These are phyloP conservation scores for Eucidaris tribuloides DNA, from an alignment of 35 echinoderm and acorn worm species.

Conservation along the genomic window DNA sequence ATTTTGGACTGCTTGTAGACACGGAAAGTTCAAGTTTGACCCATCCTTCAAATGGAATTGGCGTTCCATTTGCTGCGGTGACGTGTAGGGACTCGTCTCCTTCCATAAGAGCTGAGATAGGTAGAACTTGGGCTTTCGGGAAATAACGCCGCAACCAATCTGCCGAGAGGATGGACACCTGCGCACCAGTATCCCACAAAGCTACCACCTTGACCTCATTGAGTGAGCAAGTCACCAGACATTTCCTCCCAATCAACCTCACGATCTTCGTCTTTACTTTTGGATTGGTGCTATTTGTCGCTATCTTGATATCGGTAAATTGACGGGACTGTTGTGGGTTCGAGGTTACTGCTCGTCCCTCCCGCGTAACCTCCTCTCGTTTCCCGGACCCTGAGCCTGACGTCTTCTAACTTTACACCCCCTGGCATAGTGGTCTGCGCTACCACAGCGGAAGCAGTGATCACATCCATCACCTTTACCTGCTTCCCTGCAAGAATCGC, in stretches of 20 bases:
- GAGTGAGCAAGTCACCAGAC: constrained; percentile 32
- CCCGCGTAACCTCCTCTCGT: not conserved
- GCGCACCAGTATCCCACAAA: constrained; percentile 53
- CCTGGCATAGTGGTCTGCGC: not conserved
- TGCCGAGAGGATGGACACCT: constrained; percentile 43
- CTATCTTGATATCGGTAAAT: not conserved
- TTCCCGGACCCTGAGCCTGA: not conserved
- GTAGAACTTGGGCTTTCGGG: constrained; percentile 7
- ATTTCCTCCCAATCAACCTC: constrained; percentile 38
- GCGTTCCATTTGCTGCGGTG: constrained; percentile 48
- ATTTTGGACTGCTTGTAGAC: not conserved
- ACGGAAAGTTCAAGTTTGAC: not conserved
- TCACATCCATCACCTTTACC: not conserved
- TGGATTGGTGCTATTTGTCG: too few relatives aligned
- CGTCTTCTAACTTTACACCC: not conserved
- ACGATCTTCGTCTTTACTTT: not conserved
- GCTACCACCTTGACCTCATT: constrained; percentile 13
- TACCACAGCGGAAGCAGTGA: constrained; percentile 11
- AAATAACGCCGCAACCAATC: constrained; percentile 25
- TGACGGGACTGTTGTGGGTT: too few relatives aligned
- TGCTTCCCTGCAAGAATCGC: not conserved
- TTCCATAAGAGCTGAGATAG: constrained; percentile 32
- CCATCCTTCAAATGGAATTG: constrained; percentile 50
- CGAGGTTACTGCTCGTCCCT: constrained; percentile 18
- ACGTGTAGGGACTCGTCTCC: not conserved